Evolutionary conservation across 2,888 invertebrate species (phyloP), one percentile per base, ranked within the genome.

Genomic region (Thereva unica): DNA sequence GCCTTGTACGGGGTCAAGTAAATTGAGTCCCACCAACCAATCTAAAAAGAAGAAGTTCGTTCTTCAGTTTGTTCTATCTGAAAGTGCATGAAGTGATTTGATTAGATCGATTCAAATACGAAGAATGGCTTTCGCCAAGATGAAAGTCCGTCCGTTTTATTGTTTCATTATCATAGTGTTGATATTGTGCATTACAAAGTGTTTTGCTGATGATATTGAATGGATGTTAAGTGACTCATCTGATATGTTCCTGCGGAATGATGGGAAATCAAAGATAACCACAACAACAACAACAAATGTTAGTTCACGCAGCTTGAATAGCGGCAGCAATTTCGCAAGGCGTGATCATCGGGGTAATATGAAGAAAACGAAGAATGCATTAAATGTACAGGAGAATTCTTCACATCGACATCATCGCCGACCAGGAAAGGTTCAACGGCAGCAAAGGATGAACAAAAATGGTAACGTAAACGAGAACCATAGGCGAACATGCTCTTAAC

Each of bases 381-480:
- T 59, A 45, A 45, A 49, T 59, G 59, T 49, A 41, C 59, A 47
- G 38, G 47, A 59, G 45, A 59, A 59, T 59, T 59, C 59, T 34
- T 59, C 59, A 35, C 63, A 41, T 63, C 63, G 49, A 50, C 37
- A 23, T 23, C 49, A 63, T 12, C 63, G 63, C 12, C 50, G 64
- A 54, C 64, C 53, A 9, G 67, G 68, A 68, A 70, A 69, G 52
- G 73, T 72, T 70, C 74, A 74, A 69, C 74, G 73, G 53, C 23
- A 23, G 23, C 73, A 74, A 67, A 74, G 73, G 71, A 69, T 73
- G 52, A 74, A 74, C 68, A 72, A 74, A 71, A 75, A 75, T 71
- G 74, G 75, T 75, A 74, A 75, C 44, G 63, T 59, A 59, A 47
- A 23, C 23, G 23, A n/a, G n/a, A 2, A 23, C 23, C 23, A 23